Evolutionary conservation across 2,113 vertebrate species (phyloP).

Genomic region (Crotalus helleri): DNA sequence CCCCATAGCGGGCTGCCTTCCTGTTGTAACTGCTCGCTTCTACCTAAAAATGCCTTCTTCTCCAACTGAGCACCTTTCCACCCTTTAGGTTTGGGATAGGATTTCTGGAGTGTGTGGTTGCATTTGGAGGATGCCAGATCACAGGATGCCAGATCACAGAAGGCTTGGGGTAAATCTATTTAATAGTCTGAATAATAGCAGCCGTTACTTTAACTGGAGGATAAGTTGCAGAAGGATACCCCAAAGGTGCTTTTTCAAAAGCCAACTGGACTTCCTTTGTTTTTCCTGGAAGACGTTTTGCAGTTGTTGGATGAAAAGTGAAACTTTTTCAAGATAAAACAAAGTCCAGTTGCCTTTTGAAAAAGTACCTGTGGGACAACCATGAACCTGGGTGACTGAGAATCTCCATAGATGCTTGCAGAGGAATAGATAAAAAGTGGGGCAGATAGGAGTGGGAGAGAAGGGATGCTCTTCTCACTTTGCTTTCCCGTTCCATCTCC

Average conservation of each 20-base stretch:
- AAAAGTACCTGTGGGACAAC: neutral
- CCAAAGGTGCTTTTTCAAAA: neutral
- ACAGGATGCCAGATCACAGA: neutral
- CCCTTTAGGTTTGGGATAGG: neutral
- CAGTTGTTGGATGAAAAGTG: neutral
- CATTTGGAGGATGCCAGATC: neutral
- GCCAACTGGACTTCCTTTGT: neutral
- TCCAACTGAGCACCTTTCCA: neutral
- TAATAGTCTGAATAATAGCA: neutral
- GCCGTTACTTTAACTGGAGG: neutral
- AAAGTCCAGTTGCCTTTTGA: neutral
- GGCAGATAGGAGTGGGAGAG: neutral
- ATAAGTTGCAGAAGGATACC: neutral
- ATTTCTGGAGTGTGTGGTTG: neutral
- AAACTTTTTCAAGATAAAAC: neutral
- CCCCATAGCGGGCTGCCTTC: neutral
- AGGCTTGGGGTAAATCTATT: neutral
- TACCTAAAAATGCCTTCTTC: neutral
- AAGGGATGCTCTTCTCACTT: neutral
- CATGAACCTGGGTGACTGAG: neutral
- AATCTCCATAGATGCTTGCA: neutral
- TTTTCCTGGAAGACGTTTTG: neutral
- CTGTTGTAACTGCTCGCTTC: neutral
- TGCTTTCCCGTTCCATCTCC: neutral
- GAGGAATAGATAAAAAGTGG: no score